Percentiles rank a stretch among this genome's conserved stretches.
Evolutionary conservation across 2,797 vertebrate genomes (phyloP).

Genomic region (Enteromius fasciolatus): DNA sequence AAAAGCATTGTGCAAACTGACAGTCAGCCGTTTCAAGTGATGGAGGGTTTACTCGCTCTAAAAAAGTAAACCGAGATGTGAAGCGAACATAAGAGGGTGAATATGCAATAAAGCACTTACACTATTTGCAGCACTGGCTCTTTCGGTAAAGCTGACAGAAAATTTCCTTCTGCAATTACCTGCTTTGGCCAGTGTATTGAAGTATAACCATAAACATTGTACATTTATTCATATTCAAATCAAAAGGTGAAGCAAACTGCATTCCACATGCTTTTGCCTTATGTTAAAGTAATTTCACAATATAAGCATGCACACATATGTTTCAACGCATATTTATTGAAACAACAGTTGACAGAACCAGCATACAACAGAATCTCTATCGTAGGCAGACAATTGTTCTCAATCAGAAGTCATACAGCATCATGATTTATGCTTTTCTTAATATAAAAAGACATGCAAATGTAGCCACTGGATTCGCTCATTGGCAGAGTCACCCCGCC

Average conservation of each 20-base stretch:
- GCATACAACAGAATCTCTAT: constrained; percentile 83
- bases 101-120: not conserved
- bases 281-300: not conserved
- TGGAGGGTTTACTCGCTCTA: not conserved
- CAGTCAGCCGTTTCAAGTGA: not conserved
- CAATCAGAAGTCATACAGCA: constrained; percentile 80
- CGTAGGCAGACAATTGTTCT: constrained; percentile 78
- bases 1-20: too few relatives aligned
- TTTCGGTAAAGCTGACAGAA: not conserved
- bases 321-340: constrained; percentile 73
- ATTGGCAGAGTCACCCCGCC: constrained; percentile 43
- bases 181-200: not conserved
- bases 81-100: not conserved
- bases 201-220: not conserved
- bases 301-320: constrained; percentile 4
- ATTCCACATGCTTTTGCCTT: not conserved
- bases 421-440: constrained; percentile 77
- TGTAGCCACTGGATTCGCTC: constrained; percentile 64
- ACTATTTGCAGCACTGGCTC: not conserved
- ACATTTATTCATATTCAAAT: not conserved
- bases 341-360: constrained; percentile 80
- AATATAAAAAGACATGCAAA: constrained; percentile 78
- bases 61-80: too few relatives aligned
- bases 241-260: not conserved
- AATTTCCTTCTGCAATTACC: not conserved